These are phyloP conservation scores for Noctuana brunneofusca DNA, from an alignment of 2,888 invertebrate species.

Conservation along the genomic window DNA sequence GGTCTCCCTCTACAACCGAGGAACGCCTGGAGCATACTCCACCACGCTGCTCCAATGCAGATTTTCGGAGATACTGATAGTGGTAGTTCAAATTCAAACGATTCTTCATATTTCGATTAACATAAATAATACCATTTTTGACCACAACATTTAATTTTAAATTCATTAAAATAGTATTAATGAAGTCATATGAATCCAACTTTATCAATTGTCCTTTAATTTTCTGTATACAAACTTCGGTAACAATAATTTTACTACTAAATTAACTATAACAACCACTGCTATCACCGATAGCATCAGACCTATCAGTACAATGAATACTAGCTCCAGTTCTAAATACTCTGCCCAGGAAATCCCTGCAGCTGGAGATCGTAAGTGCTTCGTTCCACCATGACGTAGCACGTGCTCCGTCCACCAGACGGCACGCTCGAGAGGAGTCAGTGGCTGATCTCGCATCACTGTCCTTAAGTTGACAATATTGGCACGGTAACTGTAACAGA, in stretches of 20 bases:
- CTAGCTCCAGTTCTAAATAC: conserved; percentile 50
- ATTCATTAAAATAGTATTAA: no score
- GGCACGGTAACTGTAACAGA: conserved; percentile 9
- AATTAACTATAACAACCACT: background rate
- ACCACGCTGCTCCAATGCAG: no score
- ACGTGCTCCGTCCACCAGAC: conserved; percentile 78
- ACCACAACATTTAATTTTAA: no score
- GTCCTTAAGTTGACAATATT: background rate
- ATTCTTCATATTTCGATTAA: no score
- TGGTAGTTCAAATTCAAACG: no score
- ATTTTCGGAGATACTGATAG: no score
- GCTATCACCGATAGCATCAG: background rate
- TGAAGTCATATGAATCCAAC: no score
- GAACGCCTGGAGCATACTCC: no score
- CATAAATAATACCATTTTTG: no score
- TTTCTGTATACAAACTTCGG: background rate
- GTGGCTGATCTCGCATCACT: conserved; percentile 38
- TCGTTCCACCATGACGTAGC: conserved; percentile 63
- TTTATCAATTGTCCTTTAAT: background rate
- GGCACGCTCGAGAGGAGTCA: conserved; percentile 55
- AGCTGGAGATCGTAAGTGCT: conserved; percentile 61
- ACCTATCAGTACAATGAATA: conserved; percentile 8
- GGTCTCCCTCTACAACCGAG: no score
- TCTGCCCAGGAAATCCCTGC: conserved; percentile 49
- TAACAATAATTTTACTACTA: background rate